These are phyloP conservation scores for Spheniscus mendiculus DNA, from an alignment of 2,113 vertebrate genomes.

Conservation along the genomic window DNA sequence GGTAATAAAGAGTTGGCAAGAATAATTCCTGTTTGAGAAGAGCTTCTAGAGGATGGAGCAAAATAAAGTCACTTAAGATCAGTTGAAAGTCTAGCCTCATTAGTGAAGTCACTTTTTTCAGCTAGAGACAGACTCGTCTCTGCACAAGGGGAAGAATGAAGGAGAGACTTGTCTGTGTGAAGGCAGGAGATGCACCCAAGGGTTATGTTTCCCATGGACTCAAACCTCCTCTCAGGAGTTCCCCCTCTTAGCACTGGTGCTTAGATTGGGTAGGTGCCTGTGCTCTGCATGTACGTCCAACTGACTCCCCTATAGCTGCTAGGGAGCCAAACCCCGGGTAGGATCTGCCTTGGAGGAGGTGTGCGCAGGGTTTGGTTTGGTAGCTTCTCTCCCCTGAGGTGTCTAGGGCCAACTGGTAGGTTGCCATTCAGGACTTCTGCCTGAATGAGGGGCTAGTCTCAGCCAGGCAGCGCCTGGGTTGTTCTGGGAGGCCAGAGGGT, in stretches of 20 bases:
- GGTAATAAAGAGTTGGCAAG: slow-evolving; percentile 5
- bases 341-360: neutral
- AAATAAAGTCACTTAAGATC: neutral
- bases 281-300: neutral
- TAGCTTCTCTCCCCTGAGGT: neutral
- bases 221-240: neutral
- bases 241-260: fast-evolving
- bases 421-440: neutral
- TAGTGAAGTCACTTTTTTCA: neutral
- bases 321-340: neutral
- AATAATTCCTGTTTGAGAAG: neutral
- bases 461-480: neutral
- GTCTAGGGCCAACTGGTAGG: neutral
- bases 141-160: neutral
- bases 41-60: neutral
- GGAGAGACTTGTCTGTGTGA: neutral
- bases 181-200: neutral
- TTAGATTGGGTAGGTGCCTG: neutral
- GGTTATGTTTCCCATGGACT: neutral
- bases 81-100: neutral
- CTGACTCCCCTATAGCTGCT: neutral
- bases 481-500: neutral
- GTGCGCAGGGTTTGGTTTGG: neutral
- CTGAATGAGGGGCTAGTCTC: neutral
- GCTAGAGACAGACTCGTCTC: neutral